Evolutionary conservation across 2,888 invertebrate species (phyloP).

Genomic region (Colostygia pectinataria): DNA sequence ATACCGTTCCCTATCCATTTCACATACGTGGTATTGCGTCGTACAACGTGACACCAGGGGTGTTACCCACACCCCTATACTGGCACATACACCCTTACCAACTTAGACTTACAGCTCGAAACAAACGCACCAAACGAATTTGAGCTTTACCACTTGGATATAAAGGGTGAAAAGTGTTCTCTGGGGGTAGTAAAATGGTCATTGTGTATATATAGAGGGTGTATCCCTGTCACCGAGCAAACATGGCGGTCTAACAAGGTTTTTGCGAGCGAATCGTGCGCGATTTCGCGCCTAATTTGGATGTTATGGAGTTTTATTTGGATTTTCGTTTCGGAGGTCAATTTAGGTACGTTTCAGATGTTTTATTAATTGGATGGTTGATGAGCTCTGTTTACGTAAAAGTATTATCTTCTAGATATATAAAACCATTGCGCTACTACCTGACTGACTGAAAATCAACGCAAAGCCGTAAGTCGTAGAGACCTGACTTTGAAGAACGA

Average conservation of each 20-base stretch:
- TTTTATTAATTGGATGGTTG: slow-evolving; percentile 20
- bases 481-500: too few relatives aligned
- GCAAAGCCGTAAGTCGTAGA: too few relatives aligned
- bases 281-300: slow-evolving; percentile 81
- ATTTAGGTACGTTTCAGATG: slow-evolving; percentile 8
- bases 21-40: slow-evolving; percentile 74
- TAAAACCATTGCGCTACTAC: too few relatives aligned
- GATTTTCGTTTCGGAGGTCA: slow-evolving; percentile 22
- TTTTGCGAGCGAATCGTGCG: slow-evolving; percentile 73
- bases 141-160: slow-evolving; percentile 39
- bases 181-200: slow-evolving; percentile 42
- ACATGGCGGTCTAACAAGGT: slow-evolving; percentile 80
- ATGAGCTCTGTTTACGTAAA: neutral
- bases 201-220: slow-evolving; percentile 80
- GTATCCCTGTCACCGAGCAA: slow-evolving; percentile 80
- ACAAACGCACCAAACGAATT: slow-evolving; percentile 29
- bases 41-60: slow-evolving; percentile 72
- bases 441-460: too few relatives aligned
- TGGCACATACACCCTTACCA: slow-evolving; percentile 67
- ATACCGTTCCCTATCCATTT: slow-evolving; percentile 78
- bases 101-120: slow-evolving; percentile 40
- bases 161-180: slow-evolving; percentile 31
- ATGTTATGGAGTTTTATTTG: slow-evolving; percentile 51
- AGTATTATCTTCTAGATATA: neutral
- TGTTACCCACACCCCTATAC: slow-evolving; percentile 71